Base-by-base conservation (phyloP, 2,113 vertebrate genomes). In the Nesoenas mayeri region DNA sequence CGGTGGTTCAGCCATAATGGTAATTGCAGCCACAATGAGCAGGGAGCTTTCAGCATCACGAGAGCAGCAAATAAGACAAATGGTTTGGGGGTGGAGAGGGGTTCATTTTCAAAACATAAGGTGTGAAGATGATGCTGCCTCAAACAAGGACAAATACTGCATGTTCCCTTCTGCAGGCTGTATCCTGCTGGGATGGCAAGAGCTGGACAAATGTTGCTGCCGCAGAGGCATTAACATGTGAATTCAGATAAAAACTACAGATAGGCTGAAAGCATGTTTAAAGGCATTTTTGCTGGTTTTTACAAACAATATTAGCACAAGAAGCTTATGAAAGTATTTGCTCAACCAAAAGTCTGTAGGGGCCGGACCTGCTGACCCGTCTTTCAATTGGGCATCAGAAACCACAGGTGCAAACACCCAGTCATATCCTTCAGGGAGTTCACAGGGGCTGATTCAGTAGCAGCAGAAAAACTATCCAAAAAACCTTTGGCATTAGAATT, bases 31-130 rank as follows among this genome's bases (percentile, higher is more conserved):
- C 26, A 50, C 29, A 24, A 89, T 0, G 15, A 72, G 65, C 15
- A 0, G 93, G 89, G 26, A 64, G 22, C 36, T 79, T 38, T 6
- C 64, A 42, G n/a, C 3, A 0, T 69, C 91, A 66, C 79, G 58
- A 16, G 19, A 24, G 80, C 32, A 92, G 64, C 48, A 90, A 94
- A 96, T 18, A 81, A 94, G 73, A 57, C 36, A 64, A 73, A 92
- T 12, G n/a, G 15, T 65, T 89, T 64, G 32, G 60, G 64, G 80
- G 12, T 6, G 16, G 14, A 65, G 15, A 1, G 25, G 17, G 16
- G 24, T 32, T 36, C 7, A 7, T 79, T 82, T 77, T 86, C 88
- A 69, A 64, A 79, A 44, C 6, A 1, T 3, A 21, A 47, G 34
- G 69, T 57, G 47, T 10, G 11, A 34, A 72, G 71, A 72, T 28